phyloP scores from a whole-genome alignment of 2,113 vertebrate species.

The Plecturocebus donacophilus region DNA sequence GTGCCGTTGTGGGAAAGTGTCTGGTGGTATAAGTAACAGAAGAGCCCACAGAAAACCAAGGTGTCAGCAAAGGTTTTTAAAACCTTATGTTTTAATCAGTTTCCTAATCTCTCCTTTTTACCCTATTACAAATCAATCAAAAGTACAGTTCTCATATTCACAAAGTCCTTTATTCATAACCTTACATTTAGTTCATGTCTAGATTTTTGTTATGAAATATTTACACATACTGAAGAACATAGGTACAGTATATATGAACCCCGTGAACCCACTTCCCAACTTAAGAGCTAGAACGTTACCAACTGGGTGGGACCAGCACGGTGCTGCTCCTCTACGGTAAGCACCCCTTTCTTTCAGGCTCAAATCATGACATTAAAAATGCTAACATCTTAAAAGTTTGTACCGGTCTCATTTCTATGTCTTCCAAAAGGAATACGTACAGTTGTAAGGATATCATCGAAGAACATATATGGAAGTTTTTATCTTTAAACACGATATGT shows the following conservation, averaged over 20 bases:
- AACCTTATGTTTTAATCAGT: neutral
- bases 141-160: neutral
- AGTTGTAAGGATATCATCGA: neutral
- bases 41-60: neutral
- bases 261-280: neutral
- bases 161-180: neutral
- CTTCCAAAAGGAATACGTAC: neutral
- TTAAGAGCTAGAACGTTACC: neutral
- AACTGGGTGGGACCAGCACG: too few species aligned
- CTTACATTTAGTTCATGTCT: neutral
- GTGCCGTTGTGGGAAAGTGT: neutral
- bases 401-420: neutral
- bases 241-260: neutral
- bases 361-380: neutral
- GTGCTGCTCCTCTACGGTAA: neutral
- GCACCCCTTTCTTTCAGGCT: neutral
- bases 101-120: constrained; percentile 9
- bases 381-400: neutral
- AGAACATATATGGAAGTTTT: neutral
- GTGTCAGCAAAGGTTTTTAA: neutral
- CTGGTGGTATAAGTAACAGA: neutral
- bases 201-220: constrained; percentile 13
- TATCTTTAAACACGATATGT: neutral
- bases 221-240: neutral
- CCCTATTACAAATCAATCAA: neutral